Evolutionary conservation across 2,113 vertebrate genomes (phyloP).

Genomic region (Gnathonemus longibarbis): DNA sequence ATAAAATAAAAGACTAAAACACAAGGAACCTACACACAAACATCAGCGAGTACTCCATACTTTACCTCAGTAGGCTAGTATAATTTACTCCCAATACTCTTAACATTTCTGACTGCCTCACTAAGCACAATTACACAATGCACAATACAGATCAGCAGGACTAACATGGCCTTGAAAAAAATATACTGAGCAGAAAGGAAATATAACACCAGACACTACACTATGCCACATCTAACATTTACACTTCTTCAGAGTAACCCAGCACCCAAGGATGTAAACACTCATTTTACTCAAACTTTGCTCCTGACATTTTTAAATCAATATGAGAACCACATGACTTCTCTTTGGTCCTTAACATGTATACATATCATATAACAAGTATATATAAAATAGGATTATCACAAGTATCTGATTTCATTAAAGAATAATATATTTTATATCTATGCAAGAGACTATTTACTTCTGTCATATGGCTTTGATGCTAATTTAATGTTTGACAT

Average conservation of each 20-base stretch:
- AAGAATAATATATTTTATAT: background rate
- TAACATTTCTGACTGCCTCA: background rate
- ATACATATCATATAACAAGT: background rate
- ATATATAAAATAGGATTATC: background rate
- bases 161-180: background rate
- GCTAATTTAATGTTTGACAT: slow-evolving; percentile 32
- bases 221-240: background rate
- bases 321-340: background rate
- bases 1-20: background rate
- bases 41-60: background rate
- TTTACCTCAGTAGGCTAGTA: background rate
- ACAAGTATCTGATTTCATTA: background rate
- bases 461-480: slow-evolving; percentile 32
- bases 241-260: background rate
- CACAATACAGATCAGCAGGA: background rate
- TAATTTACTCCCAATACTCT: background rate
- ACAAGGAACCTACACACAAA: background rate
- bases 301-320: background rate
- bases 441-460: background rate
- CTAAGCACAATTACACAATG: background rate
- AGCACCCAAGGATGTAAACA: background rate
- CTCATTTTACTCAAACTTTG: background rate
- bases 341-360: background rate
- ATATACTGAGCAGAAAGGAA: background rate
- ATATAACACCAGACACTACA: background rate